Conservation (phyloP, 2,797 vertebrate genomes). For the Coregonus sp. region DNA sequence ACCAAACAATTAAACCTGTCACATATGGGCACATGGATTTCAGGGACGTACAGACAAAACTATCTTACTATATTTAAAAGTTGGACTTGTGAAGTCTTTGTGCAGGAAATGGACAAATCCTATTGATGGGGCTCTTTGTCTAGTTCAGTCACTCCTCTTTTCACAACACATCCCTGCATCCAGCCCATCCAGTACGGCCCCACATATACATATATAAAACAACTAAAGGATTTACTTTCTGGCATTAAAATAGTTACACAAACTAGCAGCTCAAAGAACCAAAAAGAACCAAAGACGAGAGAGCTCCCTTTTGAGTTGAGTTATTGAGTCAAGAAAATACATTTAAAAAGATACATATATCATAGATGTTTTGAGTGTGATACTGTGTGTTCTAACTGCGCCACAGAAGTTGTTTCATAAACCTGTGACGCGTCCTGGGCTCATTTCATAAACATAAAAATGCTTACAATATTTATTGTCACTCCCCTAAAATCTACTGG, state of each 20-base stretch:
- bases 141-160: neutral
- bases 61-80: neutral
- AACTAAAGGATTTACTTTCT: neutral
- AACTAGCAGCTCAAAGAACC: neutral
- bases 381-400: neutral
- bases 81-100: neutral
- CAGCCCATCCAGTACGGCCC: neutral
- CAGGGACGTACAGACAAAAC: no score
- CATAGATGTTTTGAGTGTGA: neutral
- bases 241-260: neutral
- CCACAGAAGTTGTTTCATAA: conserved; percentile 15
- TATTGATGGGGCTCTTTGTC: neutral
- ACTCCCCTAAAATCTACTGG: no score
- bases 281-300: neutral
- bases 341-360: neutral
- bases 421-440: neutral
- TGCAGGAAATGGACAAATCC: neutral
- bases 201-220: neutral
- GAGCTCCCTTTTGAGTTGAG: neutral
- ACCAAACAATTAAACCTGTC: no score
- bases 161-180: neutral
- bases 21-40: no score
- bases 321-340: neutral
- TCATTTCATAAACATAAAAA: neutral
- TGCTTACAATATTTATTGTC: no score